Conservation (phyloP, 2,888 invertebrate species). For the Ferdinandea cuprea region DNA sequence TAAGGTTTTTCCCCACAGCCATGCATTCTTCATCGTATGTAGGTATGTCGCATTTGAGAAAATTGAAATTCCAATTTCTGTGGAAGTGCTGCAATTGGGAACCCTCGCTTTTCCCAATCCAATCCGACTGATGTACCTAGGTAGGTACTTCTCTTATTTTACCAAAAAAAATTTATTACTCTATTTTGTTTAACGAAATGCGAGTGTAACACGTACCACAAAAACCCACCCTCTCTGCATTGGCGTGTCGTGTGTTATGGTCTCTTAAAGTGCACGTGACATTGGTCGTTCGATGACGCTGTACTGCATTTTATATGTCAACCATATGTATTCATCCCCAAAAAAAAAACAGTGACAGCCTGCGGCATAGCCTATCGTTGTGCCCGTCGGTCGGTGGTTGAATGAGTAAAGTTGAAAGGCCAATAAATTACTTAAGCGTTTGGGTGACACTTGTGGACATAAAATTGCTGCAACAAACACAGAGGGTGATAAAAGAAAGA, state of each 20-base stretch:
- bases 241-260: background rate
- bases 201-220: constrained; percentile 18
- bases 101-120: constrained; percentile 43
- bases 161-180: constrained; percentile 23
- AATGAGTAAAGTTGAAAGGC: constrained; percentile 64
- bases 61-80: constrained; percentile 38
- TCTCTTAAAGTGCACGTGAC: constrained; percentile 47
- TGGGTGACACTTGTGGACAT: constrained; percentile 69
- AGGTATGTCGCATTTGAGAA: constrained; percentile 56
- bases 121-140: no score
- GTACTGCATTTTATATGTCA: constrained; percentile 57
- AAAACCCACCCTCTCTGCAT: constrained; percentile 42
- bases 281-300: constrained; percentile 60
- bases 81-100: constrained; percentile 26
- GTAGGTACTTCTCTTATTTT: constrained; percentile 26
- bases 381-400: background rate
- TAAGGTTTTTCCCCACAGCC: constrained; percentile 35
- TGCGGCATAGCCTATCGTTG: background rate
- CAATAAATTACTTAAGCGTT: constrained; percentile 73
- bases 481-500: constrained; percentile 29
- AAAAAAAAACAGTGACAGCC: constrained; percentile 38
- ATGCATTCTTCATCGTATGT: background rate
- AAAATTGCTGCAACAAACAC: constrained; percentile 42
- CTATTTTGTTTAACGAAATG: constrained; percentile 43
- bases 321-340: constrained; percentile 62